Conservation (phyloP, 2,113 vertebrate genomes). For the Sigmodon hispidus region DNA sequence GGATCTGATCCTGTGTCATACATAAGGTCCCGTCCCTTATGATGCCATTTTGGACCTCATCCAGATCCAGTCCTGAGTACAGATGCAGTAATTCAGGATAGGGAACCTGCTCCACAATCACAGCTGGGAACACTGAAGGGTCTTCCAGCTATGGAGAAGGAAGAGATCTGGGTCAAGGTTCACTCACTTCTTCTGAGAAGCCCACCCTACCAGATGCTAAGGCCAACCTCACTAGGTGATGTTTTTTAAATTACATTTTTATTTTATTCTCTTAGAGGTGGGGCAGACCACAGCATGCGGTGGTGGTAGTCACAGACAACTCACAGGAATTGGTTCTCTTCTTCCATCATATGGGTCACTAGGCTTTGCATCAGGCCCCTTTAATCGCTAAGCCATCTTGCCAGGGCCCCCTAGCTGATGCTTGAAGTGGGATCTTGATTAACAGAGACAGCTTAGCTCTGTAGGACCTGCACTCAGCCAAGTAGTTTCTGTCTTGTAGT, state of each 20-base stretch:
- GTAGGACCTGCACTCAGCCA: not conserved
- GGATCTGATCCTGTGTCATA: slow-evolving; percentile 89
- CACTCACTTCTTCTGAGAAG: not conserved
- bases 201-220: not conserved
- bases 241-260: not conserved
- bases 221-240: not conserved
- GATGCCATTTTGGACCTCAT: slow-evolving; percentile 90
- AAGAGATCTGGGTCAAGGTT: not conserved
- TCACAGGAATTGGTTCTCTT: not conserved
- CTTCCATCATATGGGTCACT: not conserved
- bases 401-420: not conserved
- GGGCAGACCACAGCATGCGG: not conserved
- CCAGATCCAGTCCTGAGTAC: slow-evolving; percentile 91
- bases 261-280: not conserved
- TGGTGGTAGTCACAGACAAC: not conserved
- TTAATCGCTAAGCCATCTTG: not conserved
- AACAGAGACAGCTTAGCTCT: slow-evolving; percentile 8
- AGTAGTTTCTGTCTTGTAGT: not conserved
- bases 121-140: slow-evolving; percentile 92
- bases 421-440: slow-evolving; percentile 9
- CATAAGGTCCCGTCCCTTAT: slow-evolving; percentile 89
- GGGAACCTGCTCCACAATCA: slow-evolving; percentile 93
- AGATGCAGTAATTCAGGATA: slow-evolving; percentile 91
- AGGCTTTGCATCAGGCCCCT: not conserved
- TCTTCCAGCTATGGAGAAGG: slow-evolving; percentile 88